Base-by-base conservation (phyloP, 2,888 invertebrate genomes). In the Eristalis pertinax region DNA sequence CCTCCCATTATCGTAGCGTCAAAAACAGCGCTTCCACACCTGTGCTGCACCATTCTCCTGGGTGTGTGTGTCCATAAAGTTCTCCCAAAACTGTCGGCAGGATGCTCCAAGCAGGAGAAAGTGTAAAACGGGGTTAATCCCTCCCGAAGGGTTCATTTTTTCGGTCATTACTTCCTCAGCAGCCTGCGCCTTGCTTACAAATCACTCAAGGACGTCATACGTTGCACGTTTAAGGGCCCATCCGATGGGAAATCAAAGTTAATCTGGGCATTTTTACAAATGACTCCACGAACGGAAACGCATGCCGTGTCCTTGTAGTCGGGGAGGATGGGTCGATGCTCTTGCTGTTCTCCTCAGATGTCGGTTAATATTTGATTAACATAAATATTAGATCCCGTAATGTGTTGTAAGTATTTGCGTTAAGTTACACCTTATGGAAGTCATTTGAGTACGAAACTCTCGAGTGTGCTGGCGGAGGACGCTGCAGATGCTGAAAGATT, bases 241-340 rank as follows among this genome's bases (percentile, higher is more conserved):
- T 69, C 69, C 69, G 69, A 69, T 56, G 69, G 69, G 69, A 69
- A 69, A 69, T 69, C 69, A 69, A 56, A 22, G 56, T 24, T 60
- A 60, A n/a, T 22, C 29, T 19, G 13, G 15, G 10, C 7, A 5
- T 50, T 50, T 50, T 50, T 56, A 13, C n/a, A 56, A 69, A 56
- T 68, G 50, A 56, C 32, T 68, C 11, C n/a, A 10, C 38, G 68
- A 56, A 68, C 29, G n/a, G 50, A 50, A 50, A 19, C 50, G 8
- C 24, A 8, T 43, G 43, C 26, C 7, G 43, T n/a, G n/a, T 50
- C 43, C 43, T 50, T 19, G 19, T 1, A 4, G 43, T 13, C 43
- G 15, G 15, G 13, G 41, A 13, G 15, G n/a, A 19, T 4, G 43
- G 4, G 15, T 15, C 5, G n/a, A 1, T 26, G 26, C 26, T 26